Percentiles rank a stretch among this genome's conserved stretches.
Evolutionary conservation across 2,797 vertebrate species (phyloP).

Genomic region (Arrhamphus sclerolepis): DNA sequence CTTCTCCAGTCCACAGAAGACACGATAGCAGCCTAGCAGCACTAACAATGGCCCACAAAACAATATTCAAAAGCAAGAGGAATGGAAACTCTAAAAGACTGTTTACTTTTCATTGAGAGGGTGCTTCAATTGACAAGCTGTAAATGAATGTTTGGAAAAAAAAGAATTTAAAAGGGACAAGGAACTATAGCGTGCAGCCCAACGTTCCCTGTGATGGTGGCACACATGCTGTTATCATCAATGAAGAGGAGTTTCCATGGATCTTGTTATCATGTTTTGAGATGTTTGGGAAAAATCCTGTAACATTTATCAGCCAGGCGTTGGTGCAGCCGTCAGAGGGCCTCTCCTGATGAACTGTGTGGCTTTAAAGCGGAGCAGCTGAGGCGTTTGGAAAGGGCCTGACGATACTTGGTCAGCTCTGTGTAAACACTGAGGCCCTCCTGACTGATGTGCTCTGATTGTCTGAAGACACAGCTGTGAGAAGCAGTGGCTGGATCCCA

Average conservation of each 20-base stretch:
- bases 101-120: neutral
- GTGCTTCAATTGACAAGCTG: conserved; percentile 1
- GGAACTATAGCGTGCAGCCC: neutral
- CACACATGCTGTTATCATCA: conserved; percentile 41
- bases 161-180: conserved; percentile 2
- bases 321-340: conserved; percentile 28
- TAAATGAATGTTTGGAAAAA: conserved; percentile 8
- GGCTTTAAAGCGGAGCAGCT: conserved; percentile 63
- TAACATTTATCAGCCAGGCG: conserved; percentile 63
- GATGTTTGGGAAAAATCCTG: conserved; percentile 54
- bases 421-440: conserved; percentile 65
- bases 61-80: neutral
- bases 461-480: conserved; percentile 44
- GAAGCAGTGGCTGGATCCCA: conserved; percentile 50
- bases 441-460: conserved; percentile 58
- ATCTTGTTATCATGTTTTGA: conserved; percentile 54
- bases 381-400: conserved; percentile 25
- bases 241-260: conserved; percentile 48
- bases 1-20: neutral
- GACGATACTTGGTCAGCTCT: conserved; percentile 26
- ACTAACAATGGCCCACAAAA: neutral
- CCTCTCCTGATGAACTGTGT: conserved; percentile 41
- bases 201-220: conserved; percentile 13
- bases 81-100: too few relatives aligned
- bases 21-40: neutral